These are phyloP conservation scores for Austrolebias charrua DNA, from an alignment of 2,797 vertebrate genomes.

Conservation along the genomic window DNA sequence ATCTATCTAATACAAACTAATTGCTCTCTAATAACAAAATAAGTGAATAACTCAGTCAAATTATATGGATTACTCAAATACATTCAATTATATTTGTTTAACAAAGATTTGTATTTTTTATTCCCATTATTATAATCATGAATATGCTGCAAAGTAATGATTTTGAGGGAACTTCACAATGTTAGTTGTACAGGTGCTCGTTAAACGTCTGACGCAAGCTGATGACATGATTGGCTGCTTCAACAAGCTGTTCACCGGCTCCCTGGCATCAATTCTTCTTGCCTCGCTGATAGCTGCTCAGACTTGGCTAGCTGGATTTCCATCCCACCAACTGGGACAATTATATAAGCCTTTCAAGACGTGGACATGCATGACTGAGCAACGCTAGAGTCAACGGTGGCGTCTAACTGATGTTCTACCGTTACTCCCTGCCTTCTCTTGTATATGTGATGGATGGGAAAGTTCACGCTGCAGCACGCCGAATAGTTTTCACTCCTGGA, in stretches of 20 bases:
- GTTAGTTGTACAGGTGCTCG: constrained; percentile 8
- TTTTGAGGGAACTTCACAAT: background rate
- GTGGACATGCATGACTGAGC: constrained; percentile 72
- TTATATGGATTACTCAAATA: too few relatives aligned
- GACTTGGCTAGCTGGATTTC: constrained; percentile 41
- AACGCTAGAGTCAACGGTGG: constrained; percentile 52
- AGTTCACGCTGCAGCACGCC: constrained; percentile 13
- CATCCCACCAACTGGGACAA: constrained; percentile 71
- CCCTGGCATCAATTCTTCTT: constrained; percentile 37
- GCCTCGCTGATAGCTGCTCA: constrained; percentile 40
- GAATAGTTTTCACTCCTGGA: background rate
- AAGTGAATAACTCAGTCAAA: too few relatives aligned
- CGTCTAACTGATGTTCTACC: constrained; percentile 51
- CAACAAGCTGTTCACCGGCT: constrained; percentile 31
- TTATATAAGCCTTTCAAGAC: constrained; percentile 82
- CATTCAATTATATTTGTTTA: too few relatives aligned
- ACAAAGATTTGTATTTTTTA: too few relatives aligned
- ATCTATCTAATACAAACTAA: too few relatives aligned
- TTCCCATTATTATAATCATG: background rate
- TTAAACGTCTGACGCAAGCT: constrained; percentile 21
- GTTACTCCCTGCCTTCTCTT: constrained; percentile 33
- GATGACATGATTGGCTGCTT: constrained; percentile 37
- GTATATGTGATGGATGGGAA: constrained; percentile 45
- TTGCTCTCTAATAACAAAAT: too few relatives aligned
- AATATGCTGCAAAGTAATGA: background rate